Conservation (phyloP, 2,888 invertebrate species). For the Baccha elongata region DNA sequence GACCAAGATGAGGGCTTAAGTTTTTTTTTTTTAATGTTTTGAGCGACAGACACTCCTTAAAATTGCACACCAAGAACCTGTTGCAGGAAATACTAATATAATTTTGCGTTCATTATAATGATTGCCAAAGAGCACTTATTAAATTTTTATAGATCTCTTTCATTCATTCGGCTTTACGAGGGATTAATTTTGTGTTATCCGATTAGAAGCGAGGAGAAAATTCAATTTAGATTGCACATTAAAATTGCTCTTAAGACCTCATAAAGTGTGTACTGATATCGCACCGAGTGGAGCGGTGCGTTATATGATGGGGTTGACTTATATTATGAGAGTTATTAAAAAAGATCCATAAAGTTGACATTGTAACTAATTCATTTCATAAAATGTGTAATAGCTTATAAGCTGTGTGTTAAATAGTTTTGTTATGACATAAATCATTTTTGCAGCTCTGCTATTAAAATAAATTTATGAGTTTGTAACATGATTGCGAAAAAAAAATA, state of each 20-base stretch:
- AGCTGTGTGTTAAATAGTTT: slow-evolving; percentile 22
- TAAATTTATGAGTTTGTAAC: slow-evolving; percentile 3
- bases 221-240: slow-evolving; percentile 63
- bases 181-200: slow-evolving; percentile 64
- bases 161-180: slow-evolving; percentile 44
- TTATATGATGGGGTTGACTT: slow-evolving; percentile 17
- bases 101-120: slow-evolving; percentile 48
- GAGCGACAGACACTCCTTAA: slow-evolving; percentile 59
- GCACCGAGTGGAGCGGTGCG: slow-evolving; percentile 15
- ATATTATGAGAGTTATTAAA: slow-evolving; percentile 46
- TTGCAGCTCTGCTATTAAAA: slow-evolving; percentile 11
- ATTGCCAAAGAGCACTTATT: slow-evolving; percentile 51
- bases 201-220: slow-evolving; percentile 63
- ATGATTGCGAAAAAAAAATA: not conserved
- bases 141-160: slow-evolving; percentile 59
- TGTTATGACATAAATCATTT: slow-evolving; percentile 26
- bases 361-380: slow-evolving; percentile 36
- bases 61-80: slow-evolving; percentile 15
- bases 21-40: slow-evolving; percentile 3
- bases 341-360: slow-evolving; percentile 47
- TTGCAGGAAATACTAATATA: not conserved
- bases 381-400: slow-evolving; percentile 7
- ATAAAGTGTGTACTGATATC: slow-evolving; percentile 59
- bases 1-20: slow-evolving; percentile 51
- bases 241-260: slow-evolving; percentile 65